Conservation (phyloP, 2,113 vertebrate genomes). For the Typhlomys cinereus region DNA sequence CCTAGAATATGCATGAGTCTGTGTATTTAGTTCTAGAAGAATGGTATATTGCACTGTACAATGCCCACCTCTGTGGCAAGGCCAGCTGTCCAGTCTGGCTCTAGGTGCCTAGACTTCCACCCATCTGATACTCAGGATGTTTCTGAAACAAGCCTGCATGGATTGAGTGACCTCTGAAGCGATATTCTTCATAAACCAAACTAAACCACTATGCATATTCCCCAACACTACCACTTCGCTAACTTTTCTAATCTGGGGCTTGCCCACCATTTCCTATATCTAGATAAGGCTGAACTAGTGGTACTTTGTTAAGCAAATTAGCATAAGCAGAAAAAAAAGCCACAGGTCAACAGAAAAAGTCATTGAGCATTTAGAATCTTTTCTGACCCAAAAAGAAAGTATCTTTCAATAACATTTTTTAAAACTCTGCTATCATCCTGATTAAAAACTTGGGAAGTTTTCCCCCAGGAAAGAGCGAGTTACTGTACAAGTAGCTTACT, state of each 20-base stretch:
- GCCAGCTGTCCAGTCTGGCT: neutral
- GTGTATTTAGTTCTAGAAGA: neutral
- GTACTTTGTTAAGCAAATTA: slow-evolving; percentile 34
- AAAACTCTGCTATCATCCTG: neutral
- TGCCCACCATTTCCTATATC: neutral
- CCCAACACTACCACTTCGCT: neutral
- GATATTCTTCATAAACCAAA: neutral
- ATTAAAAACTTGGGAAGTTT: slow-evolving; percentile 27
- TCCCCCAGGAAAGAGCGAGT: neutral
- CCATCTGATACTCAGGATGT: neutral
- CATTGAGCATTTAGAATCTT: slow-evolving; percentile 45
- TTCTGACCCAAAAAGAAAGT: neutral
- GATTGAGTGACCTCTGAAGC: neutral
- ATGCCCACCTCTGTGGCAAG: neutral
- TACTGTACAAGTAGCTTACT: neutral
- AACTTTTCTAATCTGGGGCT: neutral
- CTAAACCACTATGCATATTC: neutral
- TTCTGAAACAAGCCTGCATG: neutral
- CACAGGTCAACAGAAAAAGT: slow-evolving; percentile 16
- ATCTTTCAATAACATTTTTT: neutral
- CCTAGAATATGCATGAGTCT: neutral
- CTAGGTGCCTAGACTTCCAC: neutral
- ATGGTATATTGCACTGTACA: neutral
- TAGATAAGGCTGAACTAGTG: slow-evolving; percentile 14
- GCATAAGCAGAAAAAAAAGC: slow-evolving; percentile 10